Percentiles rank a stretch among this genome's conserved stretches.
These are phyloP conservation scores for Ibidorhyncha struthersii DNA, from an alignment of 2,113 vertebrate genomes.

Conservation along the genomic window DNA sequence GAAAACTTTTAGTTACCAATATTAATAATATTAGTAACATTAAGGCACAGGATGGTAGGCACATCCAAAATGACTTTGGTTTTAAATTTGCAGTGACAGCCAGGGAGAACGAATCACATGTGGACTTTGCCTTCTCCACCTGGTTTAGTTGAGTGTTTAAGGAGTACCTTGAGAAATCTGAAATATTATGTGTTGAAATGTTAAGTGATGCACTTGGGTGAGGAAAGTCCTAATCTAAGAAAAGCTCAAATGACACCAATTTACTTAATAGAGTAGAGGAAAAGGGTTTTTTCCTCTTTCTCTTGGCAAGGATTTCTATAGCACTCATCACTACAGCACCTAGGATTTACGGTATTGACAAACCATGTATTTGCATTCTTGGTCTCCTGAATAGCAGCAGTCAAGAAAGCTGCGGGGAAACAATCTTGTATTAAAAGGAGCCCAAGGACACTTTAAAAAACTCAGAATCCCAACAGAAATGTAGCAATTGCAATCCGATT, in stretches of 20 bases:
- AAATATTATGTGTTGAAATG: neutral
- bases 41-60: neutral
- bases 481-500: neutral
- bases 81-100: neutral
- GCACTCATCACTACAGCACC: neutral
- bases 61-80: neutral
- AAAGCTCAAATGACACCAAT: constrained; percentile 16
- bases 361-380: neutral
- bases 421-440: neutral
- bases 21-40: constrained; percentile 7
- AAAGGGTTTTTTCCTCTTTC: neutral
- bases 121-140: constrained; percentile 1
- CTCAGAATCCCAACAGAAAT: neutral
- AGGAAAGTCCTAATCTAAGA: constrained; percentile 16
- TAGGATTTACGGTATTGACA: constrained; percentile 1
- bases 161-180: constrained; percentile 24
- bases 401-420: neutral
- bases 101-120: neutral
- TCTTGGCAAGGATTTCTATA: neutral
- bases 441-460: neutral
- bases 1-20: constrained; percentile 21
- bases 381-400: neutral
- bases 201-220: constrained; percentile 9
- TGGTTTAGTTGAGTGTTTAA: constrained; percentile 17
- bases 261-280: neutral